phyloP scores from a whole-genome alignment of 2,888 invertebrate genomes.

The Drosophila nr. perissopoda region DNA sequence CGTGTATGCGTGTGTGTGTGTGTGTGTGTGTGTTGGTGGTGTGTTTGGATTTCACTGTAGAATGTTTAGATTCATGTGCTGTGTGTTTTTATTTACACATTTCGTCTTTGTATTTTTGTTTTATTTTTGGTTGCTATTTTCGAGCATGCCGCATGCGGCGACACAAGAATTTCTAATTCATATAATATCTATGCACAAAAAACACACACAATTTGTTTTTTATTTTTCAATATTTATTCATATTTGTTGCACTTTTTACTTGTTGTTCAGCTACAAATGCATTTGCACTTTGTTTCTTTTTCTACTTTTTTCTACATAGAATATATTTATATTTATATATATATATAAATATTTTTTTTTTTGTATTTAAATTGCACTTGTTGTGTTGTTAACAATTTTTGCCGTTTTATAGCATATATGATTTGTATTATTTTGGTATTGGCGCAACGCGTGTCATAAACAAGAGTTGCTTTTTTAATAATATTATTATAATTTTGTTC shows the following conservation, averaged over 20 bases:
- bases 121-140: constrained; percentile 48
- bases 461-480: constrained; percentile 38
- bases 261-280: constrained; percentile 61
- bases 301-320: constrained; percentile 16
- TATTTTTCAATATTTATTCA: constrained; percentile 13
- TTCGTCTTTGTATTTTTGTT: constrained; percentile 25
- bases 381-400: constrained; percentile 66
- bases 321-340: not conserved
- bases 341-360: not conserved
- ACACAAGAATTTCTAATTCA: constrained; percentile 18
- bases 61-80: constrained; percentile 65
- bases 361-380: constrained; percentile 69
- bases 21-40: constrained; percentile 37
- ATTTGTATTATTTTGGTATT: constrained; percentile 23
- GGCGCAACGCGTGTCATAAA: constrained; percentile 41
- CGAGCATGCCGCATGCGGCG: constrained; percentile 26
- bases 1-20: constrained; percentile 16
- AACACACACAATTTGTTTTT: constrained; percentile 5
- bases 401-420: constrained; percentile 34
- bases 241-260: constrained; percentile 37
- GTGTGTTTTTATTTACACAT: constrained; percentile 64
- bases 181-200: constrained; percentile 33
- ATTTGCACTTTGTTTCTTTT: constrained; percentile 59
- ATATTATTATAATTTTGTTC: constrained; percentile 42
- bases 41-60: constrained; percentile 54